These are phyloP conservation scores for Carettochelys insculpta DNA, from an alignment of 2,113 vertebrate species.

Conservation along the genomic window DNA sequence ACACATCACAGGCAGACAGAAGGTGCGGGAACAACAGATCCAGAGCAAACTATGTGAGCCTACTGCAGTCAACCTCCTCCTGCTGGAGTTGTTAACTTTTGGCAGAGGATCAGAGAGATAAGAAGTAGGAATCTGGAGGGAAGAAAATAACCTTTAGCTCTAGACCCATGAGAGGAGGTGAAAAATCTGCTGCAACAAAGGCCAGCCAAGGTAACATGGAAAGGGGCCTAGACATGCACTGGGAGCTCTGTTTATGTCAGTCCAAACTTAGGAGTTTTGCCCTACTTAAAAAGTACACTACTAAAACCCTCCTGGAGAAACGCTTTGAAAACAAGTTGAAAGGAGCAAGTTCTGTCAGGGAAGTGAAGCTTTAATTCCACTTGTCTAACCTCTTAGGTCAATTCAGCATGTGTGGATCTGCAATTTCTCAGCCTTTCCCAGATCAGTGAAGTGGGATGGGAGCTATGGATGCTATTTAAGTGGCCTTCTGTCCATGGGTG, in stretches of 20 bases:
- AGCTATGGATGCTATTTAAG: background rate
- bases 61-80: background rate
- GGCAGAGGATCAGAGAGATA: conserved; percentile 68
- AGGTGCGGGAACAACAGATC: conserved; percentile 66
- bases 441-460: background rate
- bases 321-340: conserved; percentile 18
- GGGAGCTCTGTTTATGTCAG: background rate
- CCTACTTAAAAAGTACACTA: background rate
- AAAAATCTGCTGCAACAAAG: conserved; percentile 58
- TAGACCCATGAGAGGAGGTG: conserved; percentile 45
- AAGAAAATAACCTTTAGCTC: conserved; percentile 69
- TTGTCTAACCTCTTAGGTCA: background rate
- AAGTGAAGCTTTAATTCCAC: background rate
- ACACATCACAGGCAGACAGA: conserved; percentile 45
- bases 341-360: background rate
- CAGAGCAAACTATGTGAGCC: conserved; percentile 36
- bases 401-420: background rate
- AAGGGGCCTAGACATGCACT: conserved; percentile 35
- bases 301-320: background rate
- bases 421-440: background rate
- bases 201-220: conserved; percentile 71
- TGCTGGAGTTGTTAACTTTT: conserved; percentile 63
- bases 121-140: conserved; percentile 31
- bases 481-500: background rate
- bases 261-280: conserved; percentile 15